Evolutionary conservation across 2,888 invertebrate species (phyloP).

Genomic region (Cyclophora albipunctata): DNA sequence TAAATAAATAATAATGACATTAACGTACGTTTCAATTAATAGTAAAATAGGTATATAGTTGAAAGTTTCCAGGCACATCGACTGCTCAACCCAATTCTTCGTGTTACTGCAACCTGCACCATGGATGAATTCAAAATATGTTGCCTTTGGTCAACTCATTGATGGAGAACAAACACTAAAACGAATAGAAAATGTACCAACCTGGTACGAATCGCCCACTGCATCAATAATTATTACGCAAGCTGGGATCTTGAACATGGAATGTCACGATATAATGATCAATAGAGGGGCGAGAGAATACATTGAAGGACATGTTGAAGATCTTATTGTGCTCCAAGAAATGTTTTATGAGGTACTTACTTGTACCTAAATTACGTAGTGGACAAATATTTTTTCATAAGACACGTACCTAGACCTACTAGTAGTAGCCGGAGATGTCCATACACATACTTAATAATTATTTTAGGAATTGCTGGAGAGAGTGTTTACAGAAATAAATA

Average conservation of each 20-base stretch:
- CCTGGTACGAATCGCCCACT: conserved; percentile 77
- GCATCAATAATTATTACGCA: conserved; percentile 36
- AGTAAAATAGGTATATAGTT: too few species aligned
- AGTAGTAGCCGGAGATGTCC: too few species aligned
- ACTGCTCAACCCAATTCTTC: conserved; percentile 82
- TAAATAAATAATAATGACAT: too few species aligned
- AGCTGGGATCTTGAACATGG: conserved; percentile 52
- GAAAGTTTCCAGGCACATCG: conserved; percentile 57
- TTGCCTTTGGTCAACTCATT: conserved; percentile 83
- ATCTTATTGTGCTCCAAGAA: conserved; percentile 40
- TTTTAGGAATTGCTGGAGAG: conserved; percentile 36
- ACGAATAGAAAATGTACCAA: conserved; percentile 76
- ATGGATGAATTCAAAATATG: conserved; percentile 84
- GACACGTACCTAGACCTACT: too few species aligned
- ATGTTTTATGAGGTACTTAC: conserved; percentile 38
- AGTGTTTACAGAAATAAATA: conserved; percentile 37
- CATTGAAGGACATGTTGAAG: conserved; percentile 49
- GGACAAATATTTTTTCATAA: too few species aligned
- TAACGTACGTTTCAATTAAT: too few species aligned
- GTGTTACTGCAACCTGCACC: conserved; percentile 78
- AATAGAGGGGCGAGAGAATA: conserved; percentile 47
- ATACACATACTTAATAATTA: not conserved
- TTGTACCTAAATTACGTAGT: too few species aligned
- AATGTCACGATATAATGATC: conserved; percentile 48
- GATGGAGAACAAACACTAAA: conserved; percentile 78